Evolutionary conservation across 2,888 invertebrate species (phyloP), one percentile per base, ranked within the genome.

Genomic region (Agapetus fuscipes): DNA sequence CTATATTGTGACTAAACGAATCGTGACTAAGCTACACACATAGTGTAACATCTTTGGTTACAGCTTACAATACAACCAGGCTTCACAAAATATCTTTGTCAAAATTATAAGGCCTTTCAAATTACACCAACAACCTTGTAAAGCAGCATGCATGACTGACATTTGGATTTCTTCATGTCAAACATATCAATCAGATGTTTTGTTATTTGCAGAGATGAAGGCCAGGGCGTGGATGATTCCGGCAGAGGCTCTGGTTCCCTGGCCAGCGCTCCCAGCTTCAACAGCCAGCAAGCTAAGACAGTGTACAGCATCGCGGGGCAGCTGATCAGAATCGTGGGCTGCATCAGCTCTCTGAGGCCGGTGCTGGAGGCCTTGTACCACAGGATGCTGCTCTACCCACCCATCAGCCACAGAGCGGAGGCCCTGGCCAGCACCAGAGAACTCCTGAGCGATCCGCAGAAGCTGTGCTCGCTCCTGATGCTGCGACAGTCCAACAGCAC

Each of bases 281-380:
- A 85, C 50, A 83, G 82, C 48, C 82, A 83, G 48, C 87, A 93
- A 56, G 85, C 90, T 0, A 88, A 89, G 62, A 86, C 89, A 49
- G 84, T 93, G 41, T 93, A 93, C 62, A 82, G 81, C 56, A 93
- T 95, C 53, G 88, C 89, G 6, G 86, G 87, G 37, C 88, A 93
- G 56, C 66, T 95, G 38, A 83, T 94, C 1, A 76, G 91, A 10
- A 66, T 94, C 26, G 89, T 94, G 1, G 95, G 94, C 0, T 81
- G 85, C 25, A 84, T 89, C 15, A 80, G 86, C 1, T 81, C 82
- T n/a, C 63, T 95, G 31, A 74, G 94, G 10, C 91, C 94, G 6
- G 93, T 94, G 28, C 63, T 95, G 30, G 94, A 94, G 58, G 91
- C 94, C 0, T 70, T 95, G 2, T 94, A 94, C 57, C 94, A 95